Percentiles rank a stretch among this genome's conserved stretches.
Conservation (phyloP, 2,888 invertebrate species). For the Chrysopilus asiliformis region DNA sequence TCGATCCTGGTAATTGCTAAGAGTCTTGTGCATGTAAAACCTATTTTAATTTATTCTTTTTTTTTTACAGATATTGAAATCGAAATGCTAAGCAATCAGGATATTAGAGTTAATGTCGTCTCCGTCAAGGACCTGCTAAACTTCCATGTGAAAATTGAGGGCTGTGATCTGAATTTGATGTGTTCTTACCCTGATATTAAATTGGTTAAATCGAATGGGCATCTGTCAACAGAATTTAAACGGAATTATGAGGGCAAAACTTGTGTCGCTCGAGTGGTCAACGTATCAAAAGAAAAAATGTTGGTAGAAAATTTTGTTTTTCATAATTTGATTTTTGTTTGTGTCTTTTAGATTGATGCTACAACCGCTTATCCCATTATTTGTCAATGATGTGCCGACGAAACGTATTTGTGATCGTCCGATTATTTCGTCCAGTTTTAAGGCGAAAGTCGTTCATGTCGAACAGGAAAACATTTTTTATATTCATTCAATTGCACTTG, state of each 20-base stretch:
- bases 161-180: slow-evolving; percentile 28
- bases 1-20: slow-evolving; percentile 22
- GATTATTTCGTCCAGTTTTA: slow-evolving; percentile 43
- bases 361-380: slow-evolving; percentile 42
- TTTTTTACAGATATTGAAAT: slow-evolving; percentile 24
- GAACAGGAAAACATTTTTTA: slow-evolving; percentile 47
- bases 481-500: slow-evolving; percentile 44
- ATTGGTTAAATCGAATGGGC: slow-evolving; percentile 30
- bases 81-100: slow-evolving; percentile 28
- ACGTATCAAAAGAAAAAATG: slow-evolving; percentile 33
- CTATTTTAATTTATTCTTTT: slow-evolving; percentile 1
- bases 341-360: slow-evolving; percentile 52
- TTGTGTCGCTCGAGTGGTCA: slow-evolving; percentile 27
- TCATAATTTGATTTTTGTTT: slow-evolving; percentile 8
- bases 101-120: slow-evolving; percentile 29
- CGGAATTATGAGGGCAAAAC: slow-evolving; percentile 36
- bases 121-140: slow-evolving; percentile 28
- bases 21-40: too few species aligned
- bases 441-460: slow-evolving; percentile 45
- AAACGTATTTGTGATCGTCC: slow-evolving; percentile 47
- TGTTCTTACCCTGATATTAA: slow-evolving; percentile 32
- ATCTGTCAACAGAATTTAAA: slow-evolving; percentile 37
- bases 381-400: slow-evolving; percentile 24
- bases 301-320: slow-evolving; percentile 18
- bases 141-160: slow-evolving; percentile 31